These are phyloP conservation scores for Conopomorpha cramerella DNA, from an alignment of 1,140 invertebrate species.

Conservation along the genomic window DNA sequence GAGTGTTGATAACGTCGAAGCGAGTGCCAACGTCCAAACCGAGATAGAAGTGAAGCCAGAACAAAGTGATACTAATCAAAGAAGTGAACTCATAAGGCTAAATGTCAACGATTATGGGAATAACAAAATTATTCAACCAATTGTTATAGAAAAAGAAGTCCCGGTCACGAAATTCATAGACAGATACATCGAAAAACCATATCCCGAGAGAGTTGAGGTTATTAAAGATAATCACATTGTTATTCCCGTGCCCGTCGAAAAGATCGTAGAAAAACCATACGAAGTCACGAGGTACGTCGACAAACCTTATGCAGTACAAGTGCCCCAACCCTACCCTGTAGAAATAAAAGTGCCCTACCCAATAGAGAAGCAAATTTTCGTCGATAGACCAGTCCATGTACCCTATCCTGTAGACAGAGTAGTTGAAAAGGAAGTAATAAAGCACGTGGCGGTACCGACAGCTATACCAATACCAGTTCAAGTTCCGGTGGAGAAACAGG, in stretches of 20 bases:
- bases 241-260: conserved; percentile 55
- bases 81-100: conserved; percentile 13
- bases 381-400: conserved; percentile 60
- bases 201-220: conserved; percentile 56
- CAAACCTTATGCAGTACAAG: conserved; percentile 51
- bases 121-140: conserved; percentile 37
- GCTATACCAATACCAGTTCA: conserved; percentile 31
- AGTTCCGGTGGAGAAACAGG: conserved; percentile 39
- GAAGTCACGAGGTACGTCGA: conserved; percentile 54
- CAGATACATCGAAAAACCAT: conserved; percentile 60
- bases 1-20: conserved; percentile 13
- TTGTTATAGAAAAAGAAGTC: conserved; percentile 59
- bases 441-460: conserved; percentile 36
- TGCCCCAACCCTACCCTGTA: conserved; percentile 55
- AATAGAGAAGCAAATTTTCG: conserved; percentile 55
- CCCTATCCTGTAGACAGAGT: conserved; percentile 63
- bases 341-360: conserved; percentile 53
- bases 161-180: conserved; percentile 59
- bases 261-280: conserved; percentile 53
- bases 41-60: conserved; percentile 22
- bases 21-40: conserved; percentile 25
- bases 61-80: conserved; percentile 13
- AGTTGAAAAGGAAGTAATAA: conserved; percentile 47
- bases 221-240: conserved; percentile 56
- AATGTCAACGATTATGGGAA: conserved; percentile 14